Evolutionary conservation across 2,888 invertebrate genomes (phyloP).

Genomic region (Resseliella maxima): DNA sequence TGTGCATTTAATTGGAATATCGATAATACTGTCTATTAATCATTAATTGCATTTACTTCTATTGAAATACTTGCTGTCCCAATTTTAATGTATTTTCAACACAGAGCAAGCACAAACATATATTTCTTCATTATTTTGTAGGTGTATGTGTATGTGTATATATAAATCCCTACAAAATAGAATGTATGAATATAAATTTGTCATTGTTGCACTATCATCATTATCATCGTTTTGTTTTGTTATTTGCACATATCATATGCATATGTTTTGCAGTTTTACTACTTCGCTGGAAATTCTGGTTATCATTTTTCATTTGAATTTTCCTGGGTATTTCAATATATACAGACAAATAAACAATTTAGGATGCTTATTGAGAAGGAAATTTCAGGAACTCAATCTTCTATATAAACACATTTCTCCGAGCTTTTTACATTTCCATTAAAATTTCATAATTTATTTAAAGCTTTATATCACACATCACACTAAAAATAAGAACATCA

Average conservation of each 20-base stretch:
- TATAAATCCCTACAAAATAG: too few species aligned
- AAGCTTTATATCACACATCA: too few species aligned
- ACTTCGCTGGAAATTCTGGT: background rate
- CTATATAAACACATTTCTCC: too few species aligned
- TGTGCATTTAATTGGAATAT: background rate
- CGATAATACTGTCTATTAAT: conserved; percentile 3
- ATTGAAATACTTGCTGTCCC: background rate
- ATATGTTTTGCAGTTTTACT: background rate
- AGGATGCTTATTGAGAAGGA: too few species aligned
- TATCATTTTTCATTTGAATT: background rate
- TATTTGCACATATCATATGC: background rate
- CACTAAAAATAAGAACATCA: too few species aligned
- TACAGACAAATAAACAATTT: too few species aligned
- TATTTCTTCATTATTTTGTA: background rate
- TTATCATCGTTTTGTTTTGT: background rate
- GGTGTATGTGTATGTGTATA: too few species aligned
- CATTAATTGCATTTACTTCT: background rate
- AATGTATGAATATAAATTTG: too few species aligned
- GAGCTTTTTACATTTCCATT: too few species aligned
- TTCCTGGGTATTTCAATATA: background rate
- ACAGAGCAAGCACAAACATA: background rate
- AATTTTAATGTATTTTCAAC: background rate
- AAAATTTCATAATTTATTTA: too few species aligned
- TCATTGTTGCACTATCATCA: background rate
- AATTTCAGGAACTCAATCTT: too few species aligned